phyloP scores from a whole-genome alignment of 2,888 invertebrate genomes.

The Blera fallax region DNA sequence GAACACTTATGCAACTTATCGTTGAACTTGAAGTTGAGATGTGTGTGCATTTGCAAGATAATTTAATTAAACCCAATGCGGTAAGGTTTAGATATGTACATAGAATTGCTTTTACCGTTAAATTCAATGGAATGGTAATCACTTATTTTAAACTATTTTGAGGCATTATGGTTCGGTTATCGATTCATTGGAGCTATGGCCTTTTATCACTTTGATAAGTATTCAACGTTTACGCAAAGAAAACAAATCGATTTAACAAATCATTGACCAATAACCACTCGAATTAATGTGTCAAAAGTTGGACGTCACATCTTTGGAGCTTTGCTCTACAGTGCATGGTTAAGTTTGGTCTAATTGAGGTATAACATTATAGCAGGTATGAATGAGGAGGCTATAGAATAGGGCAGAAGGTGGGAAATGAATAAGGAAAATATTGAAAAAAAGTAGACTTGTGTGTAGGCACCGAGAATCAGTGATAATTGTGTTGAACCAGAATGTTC shows the following conservation, averaged over 20 bases:
- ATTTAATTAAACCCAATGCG: constrained; percentile 49
- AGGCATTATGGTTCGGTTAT: constrained; percentile 1
- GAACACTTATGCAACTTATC: background rate
- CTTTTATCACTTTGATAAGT: background rate
- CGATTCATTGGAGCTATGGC: constrained; percentile 5
- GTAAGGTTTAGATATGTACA: constrained; percentile 16
- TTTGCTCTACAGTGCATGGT: background rate
- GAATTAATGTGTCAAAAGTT: background rate
- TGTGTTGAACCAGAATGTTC: too few relatives aligned
- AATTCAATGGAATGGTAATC: constrained; percentile 31
- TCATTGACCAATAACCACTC: background rate
- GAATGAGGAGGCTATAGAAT: too few relatives aligned
- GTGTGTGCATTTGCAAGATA: constrained; percentile 32
- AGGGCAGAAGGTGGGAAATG: too few relatives aligned
- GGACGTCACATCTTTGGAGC: background rate
- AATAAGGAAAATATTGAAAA: too few relatives aligned
- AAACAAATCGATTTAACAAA: background rate
- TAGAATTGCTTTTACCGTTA: constrained; percentile 23
- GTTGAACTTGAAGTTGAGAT: constrained; percentile 35
- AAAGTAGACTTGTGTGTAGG: too few relatives aligned
- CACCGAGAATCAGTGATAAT: too few relatives aligned
- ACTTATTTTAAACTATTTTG: background rate
- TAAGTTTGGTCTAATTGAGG: too few relatives aligned
- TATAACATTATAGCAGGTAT: too few relatives aligned
- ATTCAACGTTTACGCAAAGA: background rate